These are phyloP conservation scores for Cheilosia grossa DNA, from an alignment of 2,888 invertebrate species.

Conservation along the genomic window DNA sequence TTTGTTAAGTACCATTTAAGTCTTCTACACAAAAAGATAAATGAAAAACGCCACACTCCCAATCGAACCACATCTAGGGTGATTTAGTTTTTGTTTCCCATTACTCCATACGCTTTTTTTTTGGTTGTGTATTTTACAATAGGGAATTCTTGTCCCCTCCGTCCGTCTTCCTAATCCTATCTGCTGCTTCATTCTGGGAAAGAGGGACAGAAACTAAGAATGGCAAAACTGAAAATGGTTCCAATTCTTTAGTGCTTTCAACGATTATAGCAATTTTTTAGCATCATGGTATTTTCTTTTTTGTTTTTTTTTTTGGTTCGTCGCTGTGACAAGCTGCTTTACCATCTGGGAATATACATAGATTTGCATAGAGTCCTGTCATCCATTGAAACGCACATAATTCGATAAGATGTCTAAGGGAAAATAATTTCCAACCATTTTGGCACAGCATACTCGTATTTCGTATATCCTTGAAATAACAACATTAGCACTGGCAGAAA, in stretches of 20 bases:
- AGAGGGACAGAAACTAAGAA: slow-evolving; percentile 31
- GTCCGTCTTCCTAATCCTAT: slow-evolving; percentile 14
- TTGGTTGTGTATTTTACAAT: slow-evolving; percentile 4
- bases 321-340: slow-evolving; percentile 11
- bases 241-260: slow-evolving; percentile 66
- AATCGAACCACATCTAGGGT: slow-evolving; percentile 66
- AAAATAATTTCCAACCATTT: slow-evolving; percentile 70
- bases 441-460: slow-evolving; percentile 33
- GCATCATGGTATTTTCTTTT: slow-evolving; percentile 27
- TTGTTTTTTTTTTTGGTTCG: neutral
- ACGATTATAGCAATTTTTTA: slow-evolving; percentile 61
- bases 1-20: slow-evolving; percentile 66
- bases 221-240: slow-evolving; percentile 51
- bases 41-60: slow-evolving; percentile 51
- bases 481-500: slow-evolving; percentile 16
- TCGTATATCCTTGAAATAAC: slow-evolving; percentile 40
- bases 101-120: neutral
- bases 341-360: slow-evolving; percentile 28
- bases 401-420: slow-evolving; percentile 67
- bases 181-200: slow-evolving; percentile 21
- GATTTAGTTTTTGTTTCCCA: slow-evolving; percentile 28
- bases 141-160: neutral
- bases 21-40: slow-evolving; percentile 63
- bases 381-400: slow-evolving; percentile 62
- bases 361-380: slow-evolving; percentile 48